Conservation (phyloP, 2,888 invertebrate genomes). For the Autographa pulchrina region DNA sequence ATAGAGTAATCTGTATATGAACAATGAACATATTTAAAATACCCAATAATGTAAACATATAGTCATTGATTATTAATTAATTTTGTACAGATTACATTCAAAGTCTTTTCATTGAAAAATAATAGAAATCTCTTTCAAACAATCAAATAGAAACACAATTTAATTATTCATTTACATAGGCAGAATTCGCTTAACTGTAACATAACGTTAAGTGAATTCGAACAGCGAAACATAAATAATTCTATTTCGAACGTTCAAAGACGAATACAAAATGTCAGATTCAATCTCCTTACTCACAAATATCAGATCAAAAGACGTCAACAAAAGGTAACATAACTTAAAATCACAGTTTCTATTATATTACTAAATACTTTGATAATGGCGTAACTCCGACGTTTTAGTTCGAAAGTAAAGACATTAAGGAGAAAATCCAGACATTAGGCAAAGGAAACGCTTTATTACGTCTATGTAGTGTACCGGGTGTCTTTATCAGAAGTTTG, state of each 20-base stretch:
- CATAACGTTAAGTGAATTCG: neutral
- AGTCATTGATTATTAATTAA: too few species aligned
- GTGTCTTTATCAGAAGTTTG: neutral
- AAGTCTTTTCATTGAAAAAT: too few species aligned
- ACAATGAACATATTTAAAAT: too few species aligned
- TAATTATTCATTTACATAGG: neutral
- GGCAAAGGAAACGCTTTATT: conserved; percentile 23
- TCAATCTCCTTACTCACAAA: conserved; percentile 8
- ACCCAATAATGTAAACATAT: too few species aligned
- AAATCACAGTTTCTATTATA: conserved; percentile 40
- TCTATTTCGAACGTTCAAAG: neutral
- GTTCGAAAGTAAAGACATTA: conserved; percentile 29
- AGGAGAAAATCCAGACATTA: conserved; percentile 41
- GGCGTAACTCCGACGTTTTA: conserved; percentile 26
- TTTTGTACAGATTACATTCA: too few species aligned
- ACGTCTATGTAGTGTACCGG: neutral
- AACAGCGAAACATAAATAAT: neutral
- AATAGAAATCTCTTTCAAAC: too few species aligned
- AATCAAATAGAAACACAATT: neutral
- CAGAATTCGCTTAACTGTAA: neutral
- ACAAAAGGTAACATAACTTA: conserved; percentile 20
- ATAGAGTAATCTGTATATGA: too few species aligned
- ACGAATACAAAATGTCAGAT: neutral
- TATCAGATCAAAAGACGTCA: conserved; percentile 14
- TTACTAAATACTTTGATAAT: conserved; percentile 30